phyloP scores from a whole-genome alignment of 2,113 vertebrate species.

The Myrmophylax atrothorax region DNA sequence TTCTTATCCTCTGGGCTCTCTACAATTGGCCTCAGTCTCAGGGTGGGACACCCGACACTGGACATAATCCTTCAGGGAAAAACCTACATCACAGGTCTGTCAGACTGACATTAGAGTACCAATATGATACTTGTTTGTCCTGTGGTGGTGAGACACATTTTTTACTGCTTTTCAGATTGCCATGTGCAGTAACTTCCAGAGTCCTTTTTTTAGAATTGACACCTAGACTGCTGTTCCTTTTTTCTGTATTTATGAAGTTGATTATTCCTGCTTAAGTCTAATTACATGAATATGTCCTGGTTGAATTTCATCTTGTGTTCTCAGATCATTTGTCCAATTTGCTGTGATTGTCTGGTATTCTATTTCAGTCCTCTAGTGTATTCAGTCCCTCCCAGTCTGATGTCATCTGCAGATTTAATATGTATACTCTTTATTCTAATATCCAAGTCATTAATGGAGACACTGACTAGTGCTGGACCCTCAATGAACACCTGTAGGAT shows the following conservation, averaged over 20 bases:
- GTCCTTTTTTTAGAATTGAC: not conserved
- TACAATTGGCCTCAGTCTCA: not conserved
- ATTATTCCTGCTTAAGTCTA: slow-evolving; percentile 35
- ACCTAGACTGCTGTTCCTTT: not conserved
- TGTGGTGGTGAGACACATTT: not conserved
- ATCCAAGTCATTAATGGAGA: slow-evolving; percentile 22
- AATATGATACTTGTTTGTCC: not conserved
- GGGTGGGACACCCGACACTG: not conserved
- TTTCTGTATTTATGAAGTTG: slow-evolving; percentile 8
- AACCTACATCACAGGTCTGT: not conserved
- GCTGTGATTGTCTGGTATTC: slow-evolving; percentile 7
- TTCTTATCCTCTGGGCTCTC: not conserved
- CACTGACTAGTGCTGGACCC: not conserved
- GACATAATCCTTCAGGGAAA: not conserved
- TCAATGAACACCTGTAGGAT: not conserved
- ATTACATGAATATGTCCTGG: slow-evolving; percentile 14
- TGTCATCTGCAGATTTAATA: slow-evolving; percentile 37
- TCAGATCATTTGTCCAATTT: slow-evolving; percentile 43
- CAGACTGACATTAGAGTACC: not conserved
- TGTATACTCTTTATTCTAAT: slow-evolving; percentile 18
- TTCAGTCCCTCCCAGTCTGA: slow-evolving; percentile 19
- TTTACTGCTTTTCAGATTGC: not conserved
- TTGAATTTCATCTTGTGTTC: slow-evolving; percentile 33
- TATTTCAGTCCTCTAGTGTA: slow-evolving; percentile 6
- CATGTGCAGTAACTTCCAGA: not conserved